Conservation (phyloP, 2,113 vertebrate genomes). For the Xiphias gladius region DNA sequence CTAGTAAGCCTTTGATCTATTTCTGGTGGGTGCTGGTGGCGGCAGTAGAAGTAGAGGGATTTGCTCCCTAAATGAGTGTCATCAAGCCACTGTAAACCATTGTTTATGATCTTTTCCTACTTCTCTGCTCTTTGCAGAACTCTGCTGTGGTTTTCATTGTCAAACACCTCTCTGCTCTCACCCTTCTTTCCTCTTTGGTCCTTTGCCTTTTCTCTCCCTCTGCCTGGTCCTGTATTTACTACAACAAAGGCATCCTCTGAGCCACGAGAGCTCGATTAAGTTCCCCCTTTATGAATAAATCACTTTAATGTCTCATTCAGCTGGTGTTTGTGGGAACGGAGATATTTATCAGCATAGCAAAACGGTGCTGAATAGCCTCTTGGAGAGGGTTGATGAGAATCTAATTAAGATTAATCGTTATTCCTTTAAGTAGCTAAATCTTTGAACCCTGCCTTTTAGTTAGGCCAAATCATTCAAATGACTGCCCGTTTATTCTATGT, state of each 20-base stretch:
- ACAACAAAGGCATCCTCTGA: constrained; percentile 51
- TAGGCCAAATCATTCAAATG: constrained; percentile 38
- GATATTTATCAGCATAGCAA: constrained; percentile 51
- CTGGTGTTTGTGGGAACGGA: constrained; percentile 44
- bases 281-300: constrained; percentile 51
- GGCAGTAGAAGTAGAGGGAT: constrained; percentile 47
- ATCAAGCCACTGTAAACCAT: constrained; percentile 43
- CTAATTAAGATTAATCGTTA: constrained; percentile 63
- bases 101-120: constrained; percentile 27
- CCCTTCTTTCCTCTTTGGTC: constrained; percentile 6
- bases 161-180: constrained; percentile 9
- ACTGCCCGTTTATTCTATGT: constrained; percentile 19
- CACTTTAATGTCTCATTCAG: constrained; percentile 60
- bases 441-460: constrained; percentile 38
- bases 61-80: constrained; percentile 48
- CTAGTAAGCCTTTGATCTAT: constrained; percentile 73
- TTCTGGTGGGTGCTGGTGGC: constrained; percentile 55
- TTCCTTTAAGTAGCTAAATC: constrained; percentile 37
- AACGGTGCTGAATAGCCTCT: constrained; percentile 55
- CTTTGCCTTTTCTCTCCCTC: neutral
- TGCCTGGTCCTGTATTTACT: constrained; percentile 44
- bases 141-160: neutral
- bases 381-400: constrained; percentile 51
- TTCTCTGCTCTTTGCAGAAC: constrained; percentile 5
- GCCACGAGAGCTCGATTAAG: constrained; percentile 51